These are phyloP conservation scores for Malurus elegans DNA, from an alignment of 2,113 vertebrate genomes.

Conservation along the genomic window DNA sequence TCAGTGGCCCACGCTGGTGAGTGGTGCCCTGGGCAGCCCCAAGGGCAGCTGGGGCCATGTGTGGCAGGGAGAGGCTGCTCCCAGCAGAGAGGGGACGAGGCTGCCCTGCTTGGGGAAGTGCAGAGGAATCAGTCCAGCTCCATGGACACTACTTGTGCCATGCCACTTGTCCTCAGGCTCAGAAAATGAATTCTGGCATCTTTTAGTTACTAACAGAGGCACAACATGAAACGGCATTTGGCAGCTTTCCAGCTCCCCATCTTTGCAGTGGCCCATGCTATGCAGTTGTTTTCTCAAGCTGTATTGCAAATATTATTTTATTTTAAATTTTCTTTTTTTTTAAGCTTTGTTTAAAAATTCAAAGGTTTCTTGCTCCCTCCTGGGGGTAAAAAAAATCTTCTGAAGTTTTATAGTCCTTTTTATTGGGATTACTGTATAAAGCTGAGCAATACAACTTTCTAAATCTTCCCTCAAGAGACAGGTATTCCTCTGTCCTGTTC, in stretches of 20 bases:
- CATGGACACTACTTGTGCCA: neutral
- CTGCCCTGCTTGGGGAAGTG: neutral
- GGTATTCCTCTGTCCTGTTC: neutral
- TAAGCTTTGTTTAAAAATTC: neutral
- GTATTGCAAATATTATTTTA: neutral
- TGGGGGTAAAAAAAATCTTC: neutral
- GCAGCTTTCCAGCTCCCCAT: neutral
- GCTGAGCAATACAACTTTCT: neutral
- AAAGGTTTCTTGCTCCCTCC: neutral
- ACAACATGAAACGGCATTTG: neutral
- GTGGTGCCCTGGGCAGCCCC: neutral
- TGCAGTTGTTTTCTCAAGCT: neutral
- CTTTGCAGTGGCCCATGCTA: neutral
- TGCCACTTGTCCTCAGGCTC: neutral
- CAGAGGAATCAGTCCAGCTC: neutral
- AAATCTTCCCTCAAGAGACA: neutral
- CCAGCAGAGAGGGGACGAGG: neutral
- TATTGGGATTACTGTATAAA: neutral
- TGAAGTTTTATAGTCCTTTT: neutral
- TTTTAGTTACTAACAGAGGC: neutral
- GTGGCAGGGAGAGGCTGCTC: neutral
- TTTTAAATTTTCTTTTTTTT: neutral
- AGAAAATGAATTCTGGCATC: neutral
- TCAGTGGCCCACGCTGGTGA: accelerated
- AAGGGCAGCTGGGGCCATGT: accelerated